A percentile compares a stretch with the other conserved stretches of the same genome.
phyloP scores from a whole-genome alignment of 2,888 invertebrate species.

The Synanthedon vespiformis region DNA sequence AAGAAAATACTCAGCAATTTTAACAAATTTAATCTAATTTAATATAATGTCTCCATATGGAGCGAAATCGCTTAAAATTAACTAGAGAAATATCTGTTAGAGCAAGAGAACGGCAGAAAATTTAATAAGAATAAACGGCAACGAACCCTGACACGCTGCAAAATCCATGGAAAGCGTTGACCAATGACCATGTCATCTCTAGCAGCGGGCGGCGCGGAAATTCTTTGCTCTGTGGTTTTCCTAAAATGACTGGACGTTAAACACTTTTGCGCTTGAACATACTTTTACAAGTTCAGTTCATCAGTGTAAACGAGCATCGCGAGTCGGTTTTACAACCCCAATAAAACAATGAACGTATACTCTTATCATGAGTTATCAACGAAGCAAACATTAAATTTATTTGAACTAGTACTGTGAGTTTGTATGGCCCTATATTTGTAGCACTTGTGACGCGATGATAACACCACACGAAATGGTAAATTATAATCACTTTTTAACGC shows the following conservation, averaged over 20 bases:
- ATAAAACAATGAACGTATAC: constrained; percentile 59
- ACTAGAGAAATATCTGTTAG: too few relatives aligned
- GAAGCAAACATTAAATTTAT: constrained; percentile 57
- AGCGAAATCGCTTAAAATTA: too few relatives aligned
- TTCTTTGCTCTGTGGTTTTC: too few relatives aligned
- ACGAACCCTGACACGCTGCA: too few relatives aligned
- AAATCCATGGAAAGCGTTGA: too few relatives aligned
- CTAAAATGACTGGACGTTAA: constrained; percentile 1
- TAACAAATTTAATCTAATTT: too few relatives aligned
- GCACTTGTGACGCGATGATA: constrained; percentile 33
- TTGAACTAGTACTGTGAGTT: constrained; percentile 51
- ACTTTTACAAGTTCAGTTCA: constrained; percentile 11
- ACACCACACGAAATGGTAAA: constrained; percentile 16
- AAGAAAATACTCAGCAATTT: neutral
- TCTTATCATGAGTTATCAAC: constrained; percentile 60
- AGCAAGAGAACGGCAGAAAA: too few relatives aligned
- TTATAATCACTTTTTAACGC: neutral
- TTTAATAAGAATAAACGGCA: too few relatives aligned
- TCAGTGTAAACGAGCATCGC: constrained; percentile 17
- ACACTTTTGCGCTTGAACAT: constrained; percentile 28
- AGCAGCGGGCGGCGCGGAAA: too few relatives aligned
- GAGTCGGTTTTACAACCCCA: constrained; percentile 45
- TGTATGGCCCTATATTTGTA: constrained; percentile 57
- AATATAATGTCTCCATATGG: too few relatives aligned
- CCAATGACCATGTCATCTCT: too few relatives aligned